phyloP scores from a whole-genome alignment of 1,140 invertebrate genomes.

The Pogonomyrmex californicus region DNA sequence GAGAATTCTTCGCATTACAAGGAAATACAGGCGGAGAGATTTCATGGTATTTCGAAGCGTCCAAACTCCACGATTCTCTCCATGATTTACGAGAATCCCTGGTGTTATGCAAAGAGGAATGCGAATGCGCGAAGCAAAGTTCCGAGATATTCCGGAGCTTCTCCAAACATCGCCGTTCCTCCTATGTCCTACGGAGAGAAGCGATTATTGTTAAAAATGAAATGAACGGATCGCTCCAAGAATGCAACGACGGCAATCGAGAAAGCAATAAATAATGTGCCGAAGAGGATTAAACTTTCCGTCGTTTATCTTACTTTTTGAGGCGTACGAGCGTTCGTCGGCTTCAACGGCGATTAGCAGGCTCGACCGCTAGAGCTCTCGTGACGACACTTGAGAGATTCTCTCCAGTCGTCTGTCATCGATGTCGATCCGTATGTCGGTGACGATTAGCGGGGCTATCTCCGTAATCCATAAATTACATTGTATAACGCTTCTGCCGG shows the following conservation, averaged over 20 bases:
- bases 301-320: background rate
- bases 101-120: background rate
- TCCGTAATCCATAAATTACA: constrained; percentile 4
- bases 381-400: background rate
- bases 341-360: background rate
- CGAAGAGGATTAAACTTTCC: too few relatives aligned
- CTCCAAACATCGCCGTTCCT: too few relatives aligned
- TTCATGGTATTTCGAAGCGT: background rate
- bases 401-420: constrained; percentile 5
- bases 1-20: background rate
- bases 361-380: background rate
- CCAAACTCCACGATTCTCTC: background rate
- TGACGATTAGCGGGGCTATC: constrained; percentile 1
- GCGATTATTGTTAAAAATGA: background rate
- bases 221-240: background rate
- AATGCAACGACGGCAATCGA: background rate
- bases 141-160: background rate
- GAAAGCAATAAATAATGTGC: background rate
- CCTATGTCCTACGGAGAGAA: background rate
- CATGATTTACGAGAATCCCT: background rate
- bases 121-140: background rate
- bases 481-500: constrained; percentile 3
- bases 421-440: constrained; percentile 2
- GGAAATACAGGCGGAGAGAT: background rate
- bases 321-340: background rate